Base-by-base conservation (phyloP, 2,888 invertebrate species). In the Phlogophora meticulosa region DNA sequence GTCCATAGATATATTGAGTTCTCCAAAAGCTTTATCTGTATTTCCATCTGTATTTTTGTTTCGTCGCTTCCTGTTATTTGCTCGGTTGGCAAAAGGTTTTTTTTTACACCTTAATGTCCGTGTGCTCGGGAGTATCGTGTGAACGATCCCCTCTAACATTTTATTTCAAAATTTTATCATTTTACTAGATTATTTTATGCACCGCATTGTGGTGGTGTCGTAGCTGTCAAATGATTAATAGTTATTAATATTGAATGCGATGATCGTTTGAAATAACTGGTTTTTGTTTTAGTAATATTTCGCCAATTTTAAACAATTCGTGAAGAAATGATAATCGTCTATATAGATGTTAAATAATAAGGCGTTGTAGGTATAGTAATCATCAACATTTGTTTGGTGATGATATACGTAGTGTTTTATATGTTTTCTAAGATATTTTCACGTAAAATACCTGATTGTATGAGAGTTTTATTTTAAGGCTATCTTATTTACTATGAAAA, bases 121-220 rank as follows among this genome's bases (percentile, higher is more conserved):
- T 80, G 78, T 85, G 85, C 85, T 84, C 80, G 84, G 92, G 92
- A 93, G 92, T 88, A 93, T 94, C 94, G 94, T 82, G 80, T 89
- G 67, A 81, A 93, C 94, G 93, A 95, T 89, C 93, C 93, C 94
- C 92, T 87, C 87, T 91, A 92, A 84, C 95, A 95, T 95, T 88
- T 88, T 95, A 90, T 84, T 84, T 87, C 73, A 81, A 82, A 87
- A 87, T 89, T 91, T 90, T 91, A 87, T 91, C 94, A 94, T 94
- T 88, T 90, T 94, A 84, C 76, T 85, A 55, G 74, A 74, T 87
- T 86, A 87, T 77, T 87, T 87, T 77, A 84, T 82, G 75, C 82
- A 80, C 81, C 77, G 67, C 81, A 80, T 82, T 71, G 51, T 81
- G 72, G 70, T 64, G 67, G 71, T 68, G 20, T 79, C 64, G 67